These are phyloP conservation scores for Uloborus diversus DNA, from an alignment of 1,140 invertebrate species.

Conservation along the genomic window DNA sequence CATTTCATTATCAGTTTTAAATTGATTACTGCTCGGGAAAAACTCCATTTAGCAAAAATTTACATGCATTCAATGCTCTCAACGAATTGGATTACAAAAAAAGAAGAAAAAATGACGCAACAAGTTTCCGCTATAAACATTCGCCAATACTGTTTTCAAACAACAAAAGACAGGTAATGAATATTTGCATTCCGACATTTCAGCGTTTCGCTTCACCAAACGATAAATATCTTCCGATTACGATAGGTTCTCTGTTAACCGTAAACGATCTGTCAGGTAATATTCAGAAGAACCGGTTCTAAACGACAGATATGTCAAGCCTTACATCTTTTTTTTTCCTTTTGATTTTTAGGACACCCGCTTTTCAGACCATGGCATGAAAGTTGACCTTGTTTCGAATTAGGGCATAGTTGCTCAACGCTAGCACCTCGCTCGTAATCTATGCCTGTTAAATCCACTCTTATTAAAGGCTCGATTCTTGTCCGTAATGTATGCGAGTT, in stretches of 20 bases:
- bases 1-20: too few species aligned
- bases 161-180: too few species aligned
- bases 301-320: constrained; percentile 12
- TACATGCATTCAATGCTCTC: too few species aligned
- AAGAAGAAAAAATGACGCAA: too few species aligned
- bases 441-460: not conserved
- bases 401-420: constrained; percentile 30
- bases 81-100: too few species aligned
- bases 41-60: too few species aligned
- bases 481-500: too few species aligned
- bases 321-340: not conserved
- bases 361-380: constrained; percentile 4
- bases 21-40: too few species aligned
- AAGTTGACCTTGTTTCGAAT: constrained; percentile 46
- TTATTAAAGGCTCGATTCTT: too few species aligned
- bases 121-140: too few species aligned
- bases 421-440: constrained; percentile 23
- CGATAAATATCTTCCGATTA: constrained; percentile 33
- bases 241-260: constrained; percentile 31
- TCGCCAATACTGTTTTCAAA: too few species aligned
- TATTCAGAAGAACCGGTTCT: constrained; percentile 10
- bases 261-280: not conserved
- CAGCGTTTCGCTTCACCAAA: not conserved
- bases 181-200: too few species aligned
- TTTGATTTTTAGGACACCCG: constrained; percentile 23